A percentile compares a stretch with the other conserved stretches of the same genome.
phyloP scores from a whole-genome alignment of 2,113 vertebrate species.

The human (Homo sapiens) region DNA sequence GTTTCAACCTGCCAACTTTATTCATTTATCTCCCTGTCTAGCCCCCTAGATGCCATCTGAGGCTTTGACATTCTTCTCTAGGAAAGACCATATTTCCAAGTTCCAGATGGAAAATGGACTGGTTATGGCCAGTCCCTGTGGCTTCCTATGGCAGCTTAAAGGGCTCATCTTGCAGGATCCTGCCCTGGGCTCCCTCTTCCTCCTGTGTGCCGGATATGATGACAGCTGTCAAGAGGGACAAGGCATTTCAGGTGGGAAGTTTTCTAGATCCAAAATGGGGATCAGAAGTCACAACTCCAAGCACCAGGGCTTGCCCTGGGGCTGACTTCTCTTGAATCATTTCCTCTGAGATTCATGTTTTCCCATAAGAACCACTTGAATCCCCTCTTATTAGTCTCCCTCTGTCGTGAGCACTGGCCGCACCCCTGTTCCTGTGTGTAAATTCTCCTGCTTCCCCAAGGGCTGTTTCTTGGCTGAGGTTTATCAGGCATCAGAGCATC shows the following conservation, averaged over 20 bases:
- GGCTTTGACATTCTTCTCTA: neutral
- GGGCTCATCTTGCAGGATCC: neutral
- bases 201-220: neutral
- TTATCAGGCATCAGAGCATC: neutral
- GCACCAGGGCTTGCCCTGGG: neutral
- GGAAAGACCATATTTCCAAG: neutral
- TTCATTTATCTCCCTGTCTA: neutral
- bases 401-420: neutral
- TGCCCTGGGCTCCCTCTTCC: neutral
- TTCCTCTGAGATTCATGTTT: neutral
- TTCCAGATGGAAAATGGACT: neutral
- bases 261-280: neutral
- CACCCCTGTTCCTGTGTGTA: neutral
- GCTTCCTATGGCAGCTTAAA: too few species aligned
- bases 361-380: neutral
- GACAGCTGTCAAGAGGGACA: conserved; percentile 52
- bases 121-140: neutral
- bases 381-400: neutral
- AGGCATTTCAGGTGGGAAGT: neutral
- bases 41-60: neutral
- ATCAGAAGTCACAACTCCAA: neutral
- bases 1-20: neutral
- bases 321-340: neutral
- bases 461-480: neutral
- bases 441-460: neutral